These are phyloP conservation scores for Triplophysa yarkandensis DNA, from an alignment of 2,797 vertebrate species.

Conservation along the genomic window DNA sequence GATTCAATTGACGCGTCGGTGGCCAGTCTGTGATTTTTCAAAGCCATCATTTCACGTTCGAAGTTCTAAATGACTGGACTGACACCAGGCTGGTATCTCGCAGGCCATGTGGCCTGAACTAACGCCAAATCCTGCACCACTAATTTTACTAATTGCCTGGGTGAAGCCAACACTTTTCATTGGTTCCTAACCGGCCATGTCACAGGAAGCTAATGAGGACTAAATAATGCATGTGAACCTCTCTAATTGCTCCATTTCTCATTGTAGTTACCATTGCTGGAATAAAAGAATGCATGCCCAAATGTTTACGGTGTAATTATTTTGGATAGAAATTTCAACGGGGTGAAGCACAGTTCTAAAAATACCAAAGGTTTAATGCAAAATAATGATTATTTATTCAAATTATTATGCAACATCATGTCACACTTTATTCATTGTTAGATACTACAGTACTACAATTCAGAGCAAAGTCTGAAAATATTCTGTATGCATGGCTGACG, in stretches of 20 bases:
- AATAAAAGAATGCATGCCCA: conserved; percentile 75
- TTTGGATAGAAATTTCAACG: conserved; percentile 69
- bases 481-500: background rate
- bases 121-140: conserved; percentile 81
- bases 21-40: conserved; percentile 76
- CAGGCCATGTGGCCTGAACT: conserved; percentile 83
- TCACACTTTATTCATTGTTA: background rate
- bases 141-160: conserved; percentile 87
- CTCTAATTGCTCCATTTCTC: conserved; percentile 84
- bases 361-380: conserved; percentile 26
- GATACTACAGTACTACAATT: background rate
- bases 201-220: conserved; percentile 84
- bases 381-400: conserved; percentile 23
- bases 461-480: too few relatives aligned
- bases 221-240: conserved; percentile 85
- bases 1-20: conserved; percentile 68
- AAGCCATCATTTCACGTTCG: conserved; percentile 78
- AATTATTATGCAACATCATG: background rate
- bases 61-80: conserved; percentile 81
- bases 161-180: conserved; percentile 79
- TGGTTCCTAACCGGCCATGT: conserved; percentile 79
- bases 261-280: conserved; percentile 79
- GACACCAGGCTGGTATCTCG: conserved; percentile 82
- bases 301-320: conserved; percentile 67
- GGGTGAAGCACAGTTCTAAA: conserved; percentile 41